Evolutionary conservation across 2,888 invertebrate species (phyloP), one percentile per base, ranked within the genome.

Genomic region (Napeogenes inachia): DNA sequence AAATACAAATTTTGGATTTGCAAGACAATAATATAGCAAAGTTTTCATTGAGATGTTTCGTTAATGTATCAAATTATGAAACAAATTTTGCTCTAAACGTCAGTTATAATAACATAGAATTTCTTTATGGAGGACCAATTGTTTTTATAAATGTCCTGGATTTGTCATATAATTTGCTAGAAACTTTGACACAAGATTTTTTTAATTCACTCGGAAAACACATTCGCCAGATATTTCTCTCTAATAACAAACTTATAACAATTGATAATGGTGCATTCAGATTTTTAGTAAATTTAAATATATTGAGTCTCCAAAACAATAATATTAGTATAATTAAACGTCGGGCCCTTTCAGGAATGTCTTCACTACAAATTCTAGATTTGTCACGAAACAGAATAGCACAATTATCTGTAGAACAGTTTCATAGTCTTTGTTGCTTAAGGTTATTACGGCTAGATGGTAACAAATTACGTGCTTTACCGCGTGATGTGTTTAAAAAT

Each of bases 401-500:
- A 10, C 81, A 78, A 64, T 70, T 84, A 32, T 71, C 76, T 2
- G 78, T 74, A 2, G 84, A 84, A 63, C 84, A 84, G 73, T 84
- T 85, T 62, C 72, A 73, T 53, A 94, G 93, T 73, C 82, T 95
- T 72, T 92, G 92, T 46, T 92, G 92, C 58, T 81, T 96, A 54
- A 87, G 95, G 45, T 92, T 94, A 42, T 76, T 96, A 46, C 92
- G 94, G 72, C 83, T 96, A 10, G 92, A 92, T 35, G 85, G 89
- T 54, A 96, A 96, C 75, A 91, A 92, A 54, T 78, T 96, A 57
- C 92, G 94, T 62, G 93, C 94, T 0, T 79, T 96, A 58, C 94
- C 95, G 0, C 92, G 94, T 4, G 95, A 95, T 72, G 93, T 94
- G 2, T 94, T 96, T 73, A 92, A 92, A 75, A 94, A 94, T 67